Evolutionary conservation across 2,888 invertebrate genomes (phyloP).

Genomic region (Sisyra terminalis): DNA sequence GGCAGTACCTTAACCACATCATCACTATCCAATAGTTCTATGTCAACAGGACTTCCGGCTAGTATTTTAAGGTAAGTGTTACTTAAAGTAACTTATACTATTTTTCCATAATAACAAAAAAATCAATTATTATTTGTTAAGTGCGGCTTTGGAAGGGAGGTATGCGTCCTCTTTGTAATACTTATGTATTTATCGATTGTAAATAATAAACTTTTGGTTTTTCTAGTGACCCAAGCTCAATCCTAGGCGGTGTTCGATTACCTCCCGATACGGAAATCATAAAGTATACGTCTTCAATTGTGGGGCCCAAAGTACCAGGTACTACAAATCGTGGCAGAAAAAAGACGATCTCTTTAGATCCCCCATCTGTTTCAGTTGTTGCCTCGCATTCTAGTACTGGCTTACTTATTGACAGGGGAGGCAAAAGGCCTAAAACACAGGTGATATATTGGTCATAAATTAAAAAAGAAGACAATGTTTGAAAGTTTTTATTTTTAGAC

Average conservation of each 20-base stretch:
- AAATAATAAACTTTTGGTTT: neutral
- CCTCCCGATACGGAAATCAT: conserved; percentile 84
- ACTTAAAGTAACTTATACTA: conserved; percentile 2
- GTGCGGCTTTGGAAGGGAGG: conserved; percentile 58
- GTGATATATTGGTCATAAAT: conserved; percentile 17
- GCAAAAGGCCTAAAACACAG: conserved; percentile 24
- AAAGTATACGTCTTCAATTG: conserved; percentile 75
- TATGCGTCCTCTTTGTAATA: conserved; percentile 26
- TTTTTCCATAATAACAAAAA: conserved; percentile 2
- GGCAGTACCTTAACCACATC: conserved; percentile 16
- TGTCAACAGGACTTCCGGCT: conserved; percentile 24
- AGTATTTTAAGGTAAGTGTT: conserved; percentile 30
- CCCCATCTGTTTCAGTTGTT: conserved; percentile 43
- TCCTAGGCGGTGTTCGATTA: conserved; percentile 65
- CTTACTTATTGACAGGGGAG: conserved; percentile 31
- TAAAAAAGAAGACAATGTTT: no score
- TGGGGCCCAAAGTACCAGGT: conserved; percentile 72
- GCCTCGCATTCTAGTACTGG: conserved; percentile 29
- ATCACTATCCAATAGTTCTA: conserved; percentile 20
- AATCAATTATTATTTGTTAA: conserved; percentile 25
- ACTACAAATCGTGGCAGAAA: conserved; percentile 72
- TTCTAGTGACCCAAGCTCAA: conserved; percentile 61
- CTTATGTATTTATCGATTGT: neutral
- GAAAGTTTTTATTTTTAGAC: conserved; percentile 4
- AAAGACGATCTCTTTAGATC: conserved; percentile 77